These are phyloP conservation scores for Nematolebias whitei DNA, from an alignment of 2,113 vertebrate genomes.

Conservation along the genomic window DNA sequence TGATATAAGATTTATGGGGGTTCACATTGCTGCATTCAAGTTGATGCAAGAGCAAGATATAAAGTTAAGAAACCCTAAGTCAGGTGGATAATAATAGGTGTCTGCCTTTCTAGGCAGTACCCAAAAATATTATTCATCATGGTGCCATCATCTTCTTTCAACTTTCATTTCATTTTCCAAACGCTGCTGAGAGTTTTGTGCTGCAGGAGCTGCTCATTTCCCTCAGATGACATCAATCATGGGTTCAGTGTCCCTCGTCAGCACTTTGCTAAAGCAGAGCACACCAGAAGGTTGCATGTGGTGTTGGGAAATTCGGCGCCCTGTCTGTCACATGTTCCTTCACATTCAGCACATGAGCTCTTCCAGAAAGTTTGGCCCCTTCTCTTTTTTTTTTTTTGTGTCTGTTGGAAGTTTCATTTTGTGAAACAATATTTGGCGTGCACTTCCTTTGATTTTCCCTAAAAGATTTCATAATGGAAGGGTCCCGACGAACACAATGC, in stretches of 20 bases:
- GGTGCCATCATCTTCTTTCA: neutral
- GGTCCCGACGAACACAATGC: neutral
- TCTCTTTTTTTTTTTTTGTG: conserved; percentile 42
- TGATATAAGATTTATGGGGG: too few species aligned
- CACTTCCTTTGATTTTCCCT: neutral
- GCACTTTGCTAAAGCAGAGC: conserved; percentile 49
- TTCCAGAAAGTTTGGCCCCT: conserved; percentile 18
- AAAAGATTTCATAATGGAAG: conserved; percentile 6
- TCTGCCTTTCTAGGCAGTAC: too few species aligned
- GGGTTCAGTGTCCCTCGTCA: conserved; percentile 51
- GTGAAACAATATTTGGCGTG: neutral
- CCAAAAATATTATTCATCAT: too few species aligned
- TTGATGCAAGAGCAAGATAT: too few species aligned
- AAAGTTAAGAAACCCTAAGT: too few species aligned
- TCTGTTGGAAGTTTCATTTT: conserved; percentile 22
- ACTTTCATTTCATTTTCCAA: neutral
- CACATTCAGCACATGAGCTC: conserved; percentile 20
- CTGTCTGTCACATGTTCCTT: conserved; percentile 70
- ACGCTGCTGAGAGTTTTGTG: neutral
- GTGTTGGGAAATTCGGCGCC: conserved; percentile 65
- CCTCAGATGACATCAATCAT: conserved; percentile 51
- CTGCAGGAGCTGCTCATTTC: neutral
- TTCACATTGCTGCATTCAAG: too few species aligned
- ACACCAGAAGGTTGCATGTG: conserved; percentile 37
- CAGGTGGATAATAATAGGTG: too few species aligned